Percentiles rank a stretch among this genome's conserved stretches.
Evolutionary conservation across 1,140 invertebrate species (phyloP).

Genomic region (Polyergus mexicanus): DNA sequence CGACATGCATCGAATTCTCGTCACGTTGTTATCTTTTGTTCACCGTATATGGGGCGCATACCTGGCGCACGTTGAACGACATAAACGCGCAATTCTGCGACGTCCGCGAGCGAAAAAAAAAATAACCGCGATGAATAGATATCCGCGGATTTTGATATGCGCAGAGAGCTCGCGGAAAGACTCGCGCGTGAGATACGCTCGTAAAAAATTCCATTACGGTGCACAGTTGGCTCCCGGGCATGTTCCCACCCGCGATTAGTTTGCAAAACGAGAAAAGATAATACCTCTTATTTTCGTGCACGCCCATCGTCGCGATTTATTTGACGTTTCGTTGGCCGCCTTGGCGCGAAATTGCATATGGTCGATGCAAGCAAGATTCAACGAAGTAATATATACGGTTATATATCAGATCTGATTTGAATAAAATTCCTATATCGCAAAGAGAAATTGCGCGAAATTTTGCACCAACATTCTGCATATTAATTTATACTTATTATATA

Average conservation of each 20-base stretch:
- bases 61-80: not conserved
- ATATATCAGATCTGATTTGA: not conserved
- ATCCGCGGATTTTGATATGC: not conserved
- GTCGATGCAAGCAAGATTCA: not conserved
- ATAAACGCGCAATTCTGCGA: slow-evolving; percentile 18
- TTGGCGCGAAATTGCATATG: not conserved
- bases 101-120: slow-evolving; percentile 19
- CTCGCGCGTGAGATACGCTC: not conserved
- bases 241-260: slow-evolving; percentile 24
- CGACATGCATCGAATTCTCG: slow-evolving; percentile 35
- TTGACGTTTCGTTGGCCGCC: slow-evolving; percentile 14
- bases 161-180: not conserved
- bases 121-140: slow-evolving; percentile 8
- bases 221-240: not conserved
- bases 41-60: slow-evolving; percentile 24
- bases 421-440: not conserved
- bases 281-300: slow-evolving; percentile 51
- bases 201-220: slow-evolving; percentile 56
- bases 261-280: slow-evolving; percentile 45
- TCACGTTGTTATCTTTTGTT: slow-evolving; percentile 48
- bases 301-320: slow-evolving; percentile 35
- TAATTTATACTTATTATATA: not conserved
- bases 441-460: not conserved
- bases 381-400: not conserved
- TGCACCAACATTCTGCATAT: too few relatives aligned